Evolutionary conservation across 2,888 invertebrate species (phyloP).

Genomic region (Nemapogon koenigi): DNA sequence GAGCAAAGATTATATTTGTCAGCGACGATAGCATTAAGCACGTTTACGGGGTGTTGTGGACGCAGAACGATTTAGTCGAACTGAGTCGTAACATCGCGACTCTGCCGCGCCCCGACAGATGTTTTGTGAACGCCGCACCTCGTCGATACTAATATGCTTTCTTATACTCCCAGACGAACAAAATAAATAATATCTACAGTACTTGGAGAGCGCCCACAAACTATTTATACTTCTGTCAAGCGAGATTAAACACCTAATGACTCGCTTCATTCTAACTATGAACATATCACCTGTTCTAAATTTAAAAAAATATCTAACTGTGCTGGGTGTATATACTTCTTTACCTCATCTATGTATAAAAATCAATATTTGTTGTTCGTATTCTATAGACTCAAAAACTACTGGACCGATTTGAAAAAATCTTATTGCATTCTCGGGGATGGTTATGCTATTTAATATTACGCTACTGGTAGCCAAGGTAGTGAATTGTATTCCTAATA

Average conservation of each 20-base stretch:
- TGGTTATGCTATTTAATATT: too few relatives aligned
- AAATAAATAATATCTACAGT: constrained; percentile 41
- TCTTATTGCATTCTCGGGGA: too few relatives aligned
- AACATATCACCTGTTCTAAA: too few relatives aligned
- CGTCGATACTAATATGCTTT: constrained; percentile 29
- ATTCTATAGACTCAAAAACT: too few relatives aligned
- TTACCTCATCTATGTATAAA: too few relatives aligned
- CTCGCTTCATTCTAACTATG: too few relatives aligned
- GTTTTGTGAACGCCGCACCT: constrained; percentile 40
- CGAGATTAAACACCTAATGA: constrained; percentile 58
- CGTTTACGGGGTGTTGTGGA: constrained; percentile 47
- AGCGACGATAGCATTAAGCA: constrained; percentile 49
- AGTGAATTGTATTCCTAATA: too few relatives aligned
- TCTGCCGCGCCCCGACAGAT: constrained; percentile 29
- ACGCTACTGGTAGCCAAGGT: too few relatives aligned
- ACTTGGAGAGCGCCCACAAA: constrained; percentile 29
- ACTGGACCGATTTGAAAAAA: too few relatives aligned
- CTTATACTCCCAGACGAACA: constrained; percentile 31
- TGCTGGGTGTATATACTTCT: too few relatives aligned
- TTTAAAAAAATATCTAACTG: too few relatives aligned
- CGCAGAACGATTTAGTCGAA: constrained; percentile 45
- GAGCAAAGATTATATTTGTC: constrained; percentile 62
- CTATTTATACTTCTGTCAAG: constrained; percentile 58
- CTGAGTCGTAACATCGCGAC: constrained; percentile 13
- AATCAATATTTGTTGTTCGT: too few relatives aligned